A percentile compares a stretch with the other conserved stretches of the same genome.
phyloP scores from a whole-genome alignment of 2,888 invertebrate species.

The Urechis unicinctus region DNA sequence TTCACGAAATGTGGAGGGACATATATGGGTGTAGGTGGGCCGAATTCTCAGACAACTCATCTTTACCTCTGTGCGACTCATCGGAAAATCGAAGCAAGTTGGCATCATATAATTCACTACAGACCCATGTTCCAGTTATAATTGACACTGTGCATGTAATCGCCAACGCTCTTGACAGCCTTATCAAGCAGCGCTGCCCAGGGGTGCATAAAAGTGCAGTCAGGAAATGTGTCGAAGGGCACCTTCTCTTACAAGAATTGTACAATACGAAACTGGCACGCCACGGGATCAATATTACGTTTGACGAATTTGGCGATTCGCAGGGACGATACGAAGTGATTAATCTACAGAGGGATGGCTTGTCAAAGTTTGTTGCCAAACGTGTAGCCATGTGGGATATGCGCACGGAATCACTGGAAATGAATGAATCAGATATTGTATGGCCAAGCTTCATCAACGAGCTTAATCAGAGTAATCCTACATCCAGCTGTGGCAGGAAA shows the following conservation, averaged over 20 bases:
- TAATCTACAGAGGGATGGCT: slow-evolving; percentile 23
- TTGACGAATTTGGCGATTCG: slow-evolving; percentile 34
- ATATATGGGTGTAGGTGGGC: slow-evolving; percentile 25
- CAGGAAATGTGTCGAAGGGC: not conserved
- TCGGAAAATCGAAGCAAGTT: too few relatives aligned
- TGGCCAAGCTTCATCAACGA: slow-evolving; percentile 6
- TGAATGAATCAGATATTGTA: slow-evolving; percentile 16
- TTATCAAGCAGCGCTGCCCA: slow-evolving; percentile 23
- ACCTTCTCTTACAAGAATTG: not conserved
- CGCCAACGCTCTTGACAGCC: slow-evolving; percentile 24
- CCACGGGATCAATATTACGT: slow-evolving; percentile 28
- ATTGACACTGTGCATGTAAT: slow-evolving; percentile 32
- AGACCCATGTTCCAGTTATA: slow-evolving; percentile 6
- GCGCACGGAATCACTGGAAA: slow-evolving; percentile 19
- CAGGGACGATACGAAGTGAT: slow-evolving; percentile 29
- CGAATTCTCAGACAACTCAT: not conserved
- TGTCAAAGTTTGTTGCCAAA: slow-evolving; percentile 7
- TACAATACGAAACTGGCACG: slow-evolving; percentile 20
- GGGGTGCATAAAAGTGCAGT: not conserved
- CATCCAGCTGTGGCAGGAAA: slow-evolving; percentile 17
- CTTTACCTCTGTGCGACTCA: not conserved
- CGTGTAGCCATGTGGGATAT: slow-evolving; percentile 32
- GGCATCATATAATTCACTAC: too few relatives aligned
- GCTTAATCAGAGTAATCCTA: slow-evolving; percentile 1
- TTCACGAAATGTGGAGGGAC: slow-evolving; percentile 31